Conservation (phyloP, 2,888 invertebrate species). For the Drosophila fungiperda region DNA sequence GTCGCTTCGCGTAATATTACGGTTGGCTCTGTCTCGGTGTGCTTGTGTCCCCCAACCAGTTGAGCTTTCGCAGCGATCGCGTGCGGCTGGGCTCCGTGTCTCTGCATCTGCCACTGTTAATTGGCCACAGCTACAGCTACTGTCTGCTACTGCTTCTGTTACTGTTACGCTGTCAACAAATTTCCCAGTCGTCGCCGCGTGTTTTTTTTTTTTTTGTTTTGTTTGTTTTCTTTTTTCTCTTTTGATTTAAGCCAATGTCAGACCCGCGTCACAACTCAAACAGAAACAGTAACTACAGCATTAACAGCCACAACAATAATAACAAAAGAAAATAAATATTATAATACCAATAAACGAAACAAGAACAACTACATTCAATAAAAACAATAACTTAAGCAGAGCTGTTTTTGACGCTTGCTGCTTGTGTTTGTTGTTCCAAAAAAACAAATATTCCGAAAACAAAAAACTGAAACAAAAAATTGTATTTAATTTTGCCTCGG, state of each 20-base stretch:
- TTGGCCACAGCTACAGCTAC: background rate
- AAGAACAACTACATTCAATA: conserved; percentile 40
- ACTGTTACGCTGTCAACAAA: conserved; percentile 16
- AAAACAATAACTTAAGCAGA: conserved; percentile 53
- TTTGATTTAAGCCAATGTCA: conserved; percentile 39
- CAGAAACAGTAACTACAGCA: conserved; percentile 22
- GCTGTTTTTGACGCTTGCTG: conserved; percentile 35
- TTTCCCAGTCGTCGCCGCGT: conserved; percentile 18
- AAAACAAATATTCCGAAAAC: conserved; percentile 21
- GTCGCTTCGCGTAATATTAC: conserved; percentile 50
- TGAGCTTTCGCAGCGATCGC: conserved; percentile 81
- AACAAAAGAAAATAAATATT: conserved; percentile 8
- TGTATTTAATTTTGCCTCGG: conserved; percentile 55
- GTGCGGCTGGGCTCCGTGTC: conserved; percentile 75
- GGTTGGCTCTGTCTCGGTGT: conserved; percentile 46
- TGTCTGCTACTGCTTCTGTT: conserved; percentile 7
- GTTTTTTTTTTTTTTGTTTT: conserved; percentile 4
- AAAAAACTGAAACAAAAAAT: conserved; percentile 25
- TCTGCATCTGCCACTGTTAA: conserved; percentile 18
- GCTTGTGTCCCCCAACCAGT: conserved; percentile 67
- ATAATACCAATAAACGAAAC: conserved; percentile 24
- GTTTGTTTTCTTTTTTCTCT: background rate
- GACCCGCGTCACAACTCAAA: conserved; percentile 37
- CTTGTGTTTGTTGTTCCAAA: conserved; percentile 31
- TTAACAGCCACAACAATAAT: conserved; percentile 24